Conservation (phyloP, 2,113 vertebrate genomes). For the Aplodontia rufa region DNA sequence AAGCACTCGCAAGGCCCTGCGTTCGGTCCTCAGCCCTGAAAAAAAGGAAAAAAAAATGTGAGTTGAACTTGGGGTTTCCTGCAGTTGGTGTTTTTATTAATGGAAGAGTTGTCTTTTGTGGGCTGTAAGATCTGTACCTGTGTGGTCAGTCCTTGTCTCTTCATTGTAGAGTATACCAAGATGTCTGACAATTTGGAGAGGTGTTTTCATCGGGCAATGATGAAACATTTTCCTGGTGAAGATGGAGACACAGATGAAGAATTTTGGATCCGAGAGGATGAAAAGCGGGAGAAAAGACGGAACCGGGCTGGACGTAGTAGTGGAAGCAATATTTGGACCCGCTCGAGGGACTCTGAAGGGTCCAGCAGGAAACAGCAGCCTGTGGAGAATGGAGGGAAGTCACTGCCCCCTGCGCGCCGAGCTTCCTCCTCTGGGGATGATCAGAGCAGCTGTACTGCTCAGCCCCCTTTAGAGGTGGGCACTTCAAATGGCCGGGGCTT, state of each 20-base stretch:
- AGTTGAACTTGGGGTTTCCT: no score
- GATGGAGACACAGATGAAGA: constrained; percentile 98
- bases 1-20: no score
- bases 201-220: constrained; percentile 95
- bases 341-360: constrained; percentile 87
- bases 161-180: constrained; percentile 92
- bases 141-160: constrained; percentile 1
- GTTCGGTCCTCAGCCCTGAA: no score
- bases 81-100: not conserved
- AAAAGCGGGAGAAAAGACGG: constrained; percentile 91
- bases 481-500: constrained; percentile 82
- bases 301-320: constrained; percentile 82
- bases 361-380: constrained; percentile 86
- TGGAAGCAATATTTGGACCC: constrained; percentile 84
- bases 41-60: no score
- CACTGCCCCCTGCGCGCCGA: constrained; percentile 81
- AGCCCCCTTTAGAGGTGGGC: constrained; percentile 78
- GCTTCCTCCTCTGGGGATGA: constrained; percentile 73
- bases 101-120: not conserved
- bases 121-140: not conserved
- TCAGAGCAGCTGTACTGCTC: constrained; percentile 67
- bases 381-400: constrained; percentile 85
- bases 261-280: constrained; percentile 92
- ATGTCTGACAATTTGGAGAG: constrained; percentile 97
- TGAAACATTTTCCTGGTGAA: constrained; percentile 97